Base-by-base conservation (phyloP, 2,113 vertebrate species). In the Lophochroa leadbeateri region DNA sequence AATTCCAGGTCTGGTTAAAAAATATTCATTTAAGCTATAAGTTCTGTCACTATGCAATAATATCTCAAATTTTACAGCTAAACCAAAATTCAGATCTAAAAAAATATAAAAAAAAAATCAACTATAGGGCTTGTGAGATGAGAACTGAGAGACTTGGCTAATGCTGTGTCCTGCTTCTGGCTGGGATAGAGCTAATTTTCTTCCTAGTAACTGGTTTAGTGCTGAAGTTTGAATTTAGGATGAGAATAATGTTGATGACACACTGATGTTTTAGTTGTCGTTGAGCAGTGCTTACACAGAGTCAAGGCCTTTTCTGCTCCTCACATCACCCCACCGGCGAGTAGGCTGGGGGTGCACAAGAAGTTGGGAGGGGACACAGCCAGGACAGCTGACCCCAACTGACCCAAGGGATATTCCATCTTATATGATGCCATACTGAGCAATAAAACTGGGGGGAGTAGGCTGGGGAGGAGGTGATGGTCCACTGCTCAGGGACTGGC, bases 361-460 rank as follows among this genome's bases (percentile, higher is more conserved):
- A 16, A 33, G 12, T 10, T 37, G 25, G 12, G 69, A 86, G 61
- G 31, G 17, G 28, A 15, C 24, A 25, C 6, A 68, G 24, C 29
- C 28, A 31, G 52, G 20, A 68, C 17, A 61, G 8, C 4, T 37
- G 47, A 37, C 6, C 47, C 27, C n/a, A 37, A 8, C 25, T 3
- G 61, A 16, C 15, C 27, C 19, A 17, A 49, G 15, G 60, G 7
- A 9, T 5, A 4, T 10, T 43, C 25, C 25, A 33, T 47, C 23
- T 47, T 18, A 14, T 33, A 23, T 4, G 7, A 18, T 28, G 24
- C n/a, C 44, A 2, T 5, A 5, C 24, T 61, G n/a, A 8, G 4
- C n/a, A 41, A 12, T 3, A 15, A 27, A 17, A n/a, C 0, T 1
- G n/a, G 47, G 7, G 4, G 11, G 29, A 31, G 9, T 0, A 27